phyloP scores from a whole-genome alignment of 2,888 invertebrate species.

The Serripes groenlandicus region DNA sequence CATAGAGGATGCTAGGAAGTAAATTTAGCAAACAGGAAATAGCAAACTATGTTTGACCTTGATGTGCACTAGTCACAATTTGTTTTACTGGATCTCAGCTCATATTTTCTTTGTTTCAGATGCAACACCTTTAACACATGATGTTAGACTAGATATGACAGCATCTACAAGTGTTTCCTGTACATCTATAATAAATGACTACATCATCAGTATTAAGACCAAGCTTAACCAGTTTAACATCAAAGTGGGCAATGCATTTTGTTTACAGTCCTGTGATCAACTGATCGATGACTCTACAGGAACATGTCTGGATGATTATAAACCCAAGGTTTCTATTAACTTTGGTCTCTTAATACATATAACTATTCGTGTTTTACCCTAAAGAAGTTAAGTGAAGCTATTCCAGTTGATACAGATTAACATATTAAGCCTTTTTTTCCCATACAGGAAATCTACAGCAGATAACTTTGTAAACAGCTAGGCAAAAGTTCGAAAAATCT shows the following conservation, averaged over 20 bases:
- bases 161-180: conserved; percentile 1
- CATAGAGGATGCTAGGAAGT: too few relatives aligned
- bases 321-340: conserved; percentile 10
- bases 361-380: too few relatives aligned
- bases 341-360: conserved; percentile 39
- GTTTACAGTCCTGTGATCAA: conserved; percentile 6
- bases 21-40: too few relatives aligned
- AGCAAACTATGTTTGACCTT: too few relatives aligned
- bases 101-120: conserved; percentile 1
- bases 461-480: too few relatives aligned
- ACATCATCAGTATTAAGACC: conserved; percentile 3
- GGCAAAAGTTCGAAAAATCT: too few relatives aligned
- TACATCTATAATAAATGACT: not conserved
- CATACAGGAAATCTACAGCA: too few relatives aligned
- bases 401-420: too few relatives aligned
- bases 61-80: too few relatives aligned
- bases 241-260: not conserved
- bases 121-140: conserved; percentile 3
- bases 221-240: conserved; percentile 21
- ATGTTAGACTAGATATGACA: conserved; percentile 18
- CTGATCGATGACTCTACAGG: not conserved
- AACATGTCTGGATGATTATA: not conserved
- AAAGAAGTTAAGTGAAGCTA: too few relatives aligned
- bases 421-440: too few relatives aligned
- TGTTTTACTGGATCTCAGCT: too few relatives aligned